These are phyloP conservation scores for Cepphus grylle DNA, from an alignment of 2,113 vertebrate species.

Conservation along the genomic window DNA sequence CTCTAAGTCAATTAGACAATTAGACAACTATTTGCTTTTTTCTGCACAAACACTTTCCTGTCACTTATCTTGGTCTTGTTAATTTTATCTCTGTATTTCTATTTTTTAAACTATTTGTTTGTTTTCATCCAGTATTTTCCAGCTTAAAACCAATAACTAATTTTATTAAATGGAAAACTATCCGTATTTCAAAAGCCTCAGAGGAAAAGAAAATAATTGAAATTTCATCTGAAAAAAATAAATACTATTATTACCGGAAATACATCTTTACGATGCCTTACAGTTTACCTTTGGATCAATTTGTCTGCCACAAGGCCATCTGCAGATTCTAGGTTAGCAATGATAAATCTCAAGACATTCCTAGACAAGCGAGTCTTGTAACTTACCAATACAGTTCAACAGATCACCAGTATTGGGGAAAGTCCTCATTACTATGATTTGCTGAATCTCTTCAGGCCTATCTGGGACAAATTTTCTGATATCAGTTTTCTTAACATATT, in stretches of 20 bases:
- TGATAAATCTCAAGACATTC: neutral
- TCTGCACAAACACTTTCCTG: neutral
- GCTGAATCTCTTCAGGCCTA: neutral
- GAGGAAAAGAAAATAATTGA: neutral
- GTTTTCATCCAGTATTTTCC: neutral
- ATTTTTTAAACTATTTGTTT: neutral
- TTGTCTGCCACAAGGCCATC: neutral
- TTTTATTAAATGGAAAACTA: neutral
- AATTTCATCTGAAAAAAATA: neutral
- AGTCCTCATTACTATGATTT: neutral
- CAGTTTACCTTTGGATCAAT: neutral
- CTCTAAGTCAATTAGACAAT: neutral
- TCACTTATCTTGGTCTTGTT: neutral
- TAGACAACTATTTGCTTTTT: neutral
- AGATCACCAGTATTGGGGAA: neutral
- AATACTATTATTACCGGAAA: neutral
- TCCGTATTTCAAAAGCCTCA: neutral
- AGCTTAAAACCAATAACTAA: neutral
- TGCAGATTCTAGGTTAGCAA: neutral
- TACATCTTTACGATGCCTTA: neutral
- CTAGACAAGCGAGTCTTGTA: neutral
- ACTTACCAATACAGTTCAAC: neutral
- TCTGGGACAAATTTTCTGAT: neutral
- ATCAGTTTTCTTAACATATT: neutral
- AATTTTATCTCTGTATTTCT: neutral